These are phyloP conservation scores for Ophonus ardosiacus DNA, from an alignment of 2,888 invertebrate species.

Conservation along the genomic window DNA sequence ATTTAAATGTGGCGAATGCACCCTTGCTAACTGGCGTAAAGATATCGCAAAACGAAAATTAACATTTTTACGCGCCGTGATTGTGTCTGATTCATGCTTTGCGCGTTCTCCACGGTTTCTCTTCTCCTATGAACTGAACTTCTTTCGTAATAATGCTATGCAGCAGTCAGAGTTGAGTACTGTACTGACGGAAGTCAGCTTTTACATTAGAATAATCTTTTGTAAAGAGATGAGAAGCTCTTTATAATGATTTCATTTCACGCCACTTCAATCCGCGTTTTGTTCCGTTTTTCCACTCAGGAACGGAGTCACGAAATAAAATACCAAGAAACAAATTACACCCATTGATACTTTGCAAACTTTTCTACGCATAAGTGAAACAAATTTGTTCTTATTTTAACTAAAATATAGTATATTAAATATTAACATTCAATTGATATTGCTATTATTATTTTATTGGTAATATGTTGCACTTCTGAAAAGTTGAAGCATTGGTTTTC, in stretches of 20 bases:
- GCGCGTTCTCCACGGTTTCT: constrained; percentile 6
- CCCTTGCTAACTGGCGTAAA: background rate
- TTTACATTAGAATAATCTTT: constrained; percentile 26
- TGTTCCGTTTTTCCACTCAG: background rate
- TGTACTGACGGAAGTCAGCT: background rate
- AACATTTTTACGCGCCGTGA: constrained; percentile 24
- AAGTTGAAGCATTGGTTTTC: too few species aligned
- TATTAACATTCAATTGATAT: background rate
- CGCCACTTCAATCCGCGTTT: background rate
- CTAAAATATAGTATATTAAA: background rate
- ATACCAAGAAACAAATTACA: background rate
- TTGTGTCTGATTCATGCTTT: constrained; percentile 15
- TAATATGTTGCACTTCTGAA: too few species aligned
- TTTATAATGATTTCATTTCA: constrained; percentile 4
- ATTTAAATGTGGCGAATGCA: background rate
- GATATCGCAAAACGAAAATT: constrained; percentile 30
- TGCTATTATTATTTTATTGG: too few species aligned
- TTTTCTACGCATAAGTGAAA: background rate
- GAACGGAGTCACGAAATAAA: background rate
- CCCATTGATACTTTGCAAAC: background rate
- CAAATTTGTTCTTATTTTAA: too few species aligned
- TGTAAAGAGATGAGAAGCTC: background rate
- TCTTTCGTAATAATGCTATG: constrained; percentile 19
- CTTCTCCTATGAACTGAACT: background rate
- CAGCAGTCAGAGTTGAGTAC: background rate